phyloP scores from a whole-genome alignment of 2,113 vertebrate genomes.

The Petaurus breviceps region DNA sequence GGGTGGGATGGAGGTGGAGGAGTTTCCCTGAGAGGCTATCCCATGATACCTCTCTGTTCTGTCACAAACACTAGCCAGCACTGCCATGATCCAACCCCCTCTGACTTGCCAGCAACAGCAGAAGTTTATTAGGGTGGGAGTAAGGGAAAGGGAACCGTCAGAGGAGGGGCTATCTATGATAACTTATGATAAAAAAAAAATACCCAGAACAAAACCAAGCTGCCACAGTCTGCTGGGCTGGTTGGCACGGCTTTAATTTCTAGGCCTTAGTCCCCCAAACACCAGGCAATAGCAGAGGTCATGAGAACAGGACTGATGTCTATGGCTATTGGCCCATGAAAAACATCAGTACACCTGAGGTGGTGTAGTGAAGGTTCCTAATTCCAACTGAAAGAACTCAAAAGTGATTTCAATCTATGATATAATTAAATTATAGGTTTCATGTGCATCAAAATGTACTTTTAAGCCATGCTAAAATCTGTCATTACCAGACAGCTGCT shows the following conservation, averaged over 20 bases:
- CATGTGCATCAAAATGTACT: conserved; percentile 57
- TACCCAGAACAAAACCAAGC: neutral
- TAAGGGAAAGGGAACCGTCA: neutral
- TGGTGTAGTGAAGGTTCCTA: neutral
- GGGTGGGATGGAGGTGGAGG: neutral
- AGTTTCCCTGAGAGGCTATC: neutral
- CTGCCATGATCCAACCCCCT: neutral
- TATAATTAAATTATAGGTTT: conserved; percentile 65
- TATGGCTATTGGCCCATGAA: neutral
- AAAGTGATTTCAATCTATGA: conserved; percentile 62
- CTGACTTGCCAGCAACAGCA: neutral
- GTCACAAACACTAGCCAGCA: neutral
- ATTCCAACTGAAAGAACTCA: conserved; percentile 33
- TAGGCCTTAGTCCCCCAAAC: neutral
- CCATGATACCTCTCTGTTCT: neutral
- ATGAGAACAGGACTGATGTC: neutral
- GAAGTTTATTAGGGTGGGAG: neutral
- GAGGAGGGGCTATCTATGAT: neutral
- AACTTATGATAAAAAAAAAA: neutral
- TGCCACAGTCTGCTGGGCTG: neutral
- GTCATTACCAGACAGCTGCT: conserved; percentile 86
- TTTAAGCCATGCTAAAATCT: conserved; percentile 73
- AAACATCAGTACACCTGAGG: neutral
- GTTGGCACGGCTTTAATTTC: neutral
- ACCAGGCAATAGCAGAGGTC: neutral